Evolutionary conservation across 1,140 invertebrate genomes (phyloP).

Genomic region (Pentalonia nigronervosa): DNA sequence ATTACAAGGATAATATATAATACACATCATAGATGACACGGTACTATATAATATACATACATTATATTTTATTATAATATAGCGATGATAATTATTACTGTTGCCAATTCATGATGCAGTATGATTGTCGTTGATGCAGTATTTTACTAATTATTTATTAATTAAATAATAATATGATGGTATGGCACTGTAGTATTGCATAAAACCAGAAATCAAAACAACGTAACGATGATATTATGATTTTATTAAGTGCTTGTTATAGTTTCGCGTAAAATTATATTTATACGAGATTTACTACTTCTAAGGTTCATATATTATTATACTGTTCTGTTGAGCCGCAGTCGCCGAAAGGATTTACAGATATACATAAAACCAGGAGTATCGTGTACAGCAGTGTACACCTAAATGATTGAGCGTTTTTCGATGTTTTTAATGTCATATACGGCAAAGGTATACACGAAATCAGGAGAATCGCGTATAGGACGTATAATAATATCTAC

Average conservation of each 20-base stretch:
- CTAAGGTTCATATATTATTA: too few species aligned
- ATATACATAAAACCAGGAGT: too few species aligned
- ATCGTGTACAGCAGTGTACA: too few species aligned
- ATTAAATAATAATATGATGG: neutral
- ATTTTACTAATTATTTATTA: neutral
- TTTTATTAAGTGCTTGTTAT: neutral
- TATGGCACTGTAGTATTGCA: neutral
- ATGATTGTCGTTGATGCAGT: neutral
- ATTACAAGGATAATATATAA: neutral
- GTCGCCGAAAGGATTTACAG: too few species aligned
- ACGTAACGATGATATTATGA: neutral
- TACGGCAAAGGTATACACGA: too few species aligned
- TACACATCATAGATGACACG: neutral
- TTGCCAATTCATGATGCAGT: neutral
- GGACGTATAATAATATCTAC: too few species aligned
- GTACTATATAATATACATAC: neutral
- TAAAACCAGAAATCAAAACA: neutral
- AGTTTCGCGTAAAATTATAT: neutral
- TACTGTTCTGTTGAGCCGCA: too few species aligned
- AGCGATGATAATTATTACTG: neutral
- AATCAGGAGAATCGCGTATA: too few species aligned
- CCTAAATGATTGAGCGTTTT: too few species aligned
- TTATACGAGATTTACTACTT: too few species aligned
- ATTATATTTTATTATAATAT: neutral
- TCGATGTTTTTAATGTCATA: too few species aligned